Base-by-base conservation (phyloP, 1,140 invertebrate genomes). In the Wasmannia auropunctata region DNA sequence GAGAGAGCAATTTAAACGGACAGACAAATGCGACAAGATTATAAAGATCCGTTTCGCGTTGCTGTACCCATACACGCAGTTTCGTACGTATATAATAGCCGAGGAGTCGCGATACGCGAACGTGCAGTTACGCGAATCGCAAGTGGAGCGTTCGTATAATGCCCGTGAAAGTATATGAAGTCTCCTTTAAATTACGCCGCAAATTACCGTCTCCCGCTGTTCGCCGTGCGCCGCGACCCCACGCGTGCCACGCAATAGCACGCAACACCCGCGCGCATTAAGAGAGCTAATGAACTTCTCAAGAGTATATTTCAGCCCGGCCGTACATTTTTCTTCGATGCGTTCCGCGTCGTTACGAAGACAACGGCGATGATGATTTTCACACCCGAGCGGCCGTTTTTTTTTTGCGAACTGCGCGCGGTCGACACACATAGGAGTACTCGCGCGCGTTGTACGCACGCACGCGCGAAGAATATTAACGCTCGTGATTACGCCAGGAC, bases 201-300 rank as follows among this genome's bases (percentile, higher is more conserved):
- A 89, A 90, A 90, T 90, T 83, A 80, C 67, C 60, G 46, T 85
- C 88, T 46, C 79, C 88, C 69, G 80, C 79, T 85, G 86, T 83
- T 85, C 54, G 81, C 40, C 16, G 60, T 69, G 81, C 49, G 54
- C 34, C 34, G 58, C 70, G 76, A 86, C 81, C 75, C 28, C 83
- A 88, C 87, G 87, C 88, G 88, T 76, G 70, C 76, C 77, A 84
- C 69, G 70, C 60, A 89, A 76, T 51, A 34, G 70, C 88, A 69
- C 80, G 88, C 86, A 80, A 87, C 81, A 85, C 87, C 87, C 80
- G 63, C 79, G 46, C 34, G 75, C 80, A 85, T 90, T 80, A 89
- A 90, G 67, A 49, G 31, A 84, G 40, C 37, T 79, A 86, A 90
- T 90, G 79, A 90, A 90, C 79, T 87, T 80, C 54, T 90, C 83